Percentiles rank a stretch among this genome's conserved stretches.
Evolutionary conservation across 1,140 invertebrate species (phyloP).

Genomic region (Calliphora vicina): DNA sequence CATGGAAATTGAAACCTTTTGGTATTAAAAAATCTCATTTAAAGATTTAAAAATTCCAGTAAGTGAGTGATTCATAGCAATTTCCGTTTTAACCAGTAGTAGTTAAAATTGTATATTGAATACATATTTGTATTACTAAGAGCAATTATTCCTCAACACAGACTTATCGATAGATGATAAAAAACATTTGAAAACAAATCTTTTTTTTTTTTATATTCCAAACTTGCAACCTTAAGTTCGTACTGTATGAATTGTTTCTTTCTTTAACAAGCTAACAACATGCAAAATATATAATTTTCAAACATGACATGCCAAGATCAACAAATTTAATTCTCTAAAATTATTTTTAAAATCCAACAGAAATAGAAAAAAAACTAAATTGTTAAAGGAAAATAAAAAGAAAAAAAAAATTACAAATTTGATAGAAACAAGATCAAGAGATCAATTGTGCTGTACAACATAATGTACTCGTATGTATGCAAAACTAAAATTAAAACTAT

Average conservation of each 20-base stretch:
- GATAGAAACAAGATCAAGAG: constrained; percentile 9
- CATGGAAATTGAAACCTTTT: background rate
- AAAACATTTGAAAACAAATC: background rate
- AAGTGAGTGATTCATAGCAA: background rate
- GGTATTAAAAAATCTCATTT: background rate
- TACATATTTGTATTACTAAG: background rate
- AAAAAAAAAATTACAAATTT: background rate
- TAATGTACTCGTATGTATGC: too few relatives aligned
- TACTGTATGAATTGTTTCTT: background rate
- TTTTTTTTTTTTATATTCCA: background rate
- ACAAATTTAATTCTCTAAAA: background rate
- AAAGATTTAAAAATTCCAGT: background rate
- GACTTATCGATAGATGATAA: background rate
- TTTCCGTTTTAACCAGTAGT: background rate
- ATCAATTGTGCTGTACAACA: constrained; percentile 11
- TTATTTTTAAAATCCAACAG: background rate
- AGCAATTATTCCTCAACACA: background rate
- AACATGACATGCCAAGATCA: constrained; percentile 8
- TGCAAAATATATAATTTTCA: background rate
- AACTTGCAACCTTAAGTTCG: background rate
- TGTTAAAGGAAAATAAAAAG: background rate
- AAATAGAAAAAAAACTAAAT: background rate
- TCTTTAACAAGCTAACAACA: background rate
- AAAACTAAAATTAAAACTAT: background rate
- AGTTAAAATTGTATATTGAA: background rate